Conservation (phyloP, 2,113 vertebrate species). For the Cyphomyrus discorhynchus region DNA sequence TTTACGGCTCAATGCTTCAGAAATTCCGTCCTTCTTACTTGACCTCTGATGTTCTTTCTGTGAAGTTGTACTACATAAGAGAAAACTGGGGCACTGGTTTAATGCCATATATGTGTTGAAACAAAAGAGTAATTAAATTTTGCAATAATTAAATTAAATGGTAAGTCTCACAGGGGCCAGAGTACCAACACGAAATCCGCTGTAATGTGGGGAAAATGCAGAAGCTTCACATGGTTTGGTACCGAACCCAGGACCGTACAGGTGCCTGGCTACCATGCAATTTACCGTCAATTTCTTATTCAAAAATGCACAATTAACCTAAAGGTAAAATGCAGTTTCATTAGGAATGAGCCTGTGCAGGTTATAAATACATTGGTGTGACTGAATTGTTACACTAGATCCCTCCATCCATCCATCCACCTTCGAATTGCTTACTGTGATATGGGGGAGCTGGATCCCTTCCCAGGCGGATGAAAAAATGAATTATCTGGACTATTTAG, state of each 20-base stretch:
- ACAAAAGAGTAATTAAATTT: not conserved
- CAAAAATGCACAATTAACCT: not conserved
- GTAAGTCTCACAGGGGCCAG: not conserved
- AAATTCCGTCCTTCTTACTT: not conserved
- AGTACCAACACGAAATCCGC: not conserved
- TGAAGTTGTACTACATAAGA: not conserved
- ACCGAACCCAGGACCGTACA: not conserved
- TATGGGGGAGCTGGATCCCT: not conserved
- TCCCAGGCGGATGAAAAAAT: not conserved
- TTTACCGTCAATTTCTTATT: not conserved
- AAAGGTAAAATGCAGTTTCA: not conserved
- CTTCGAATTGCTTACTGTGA: not conserved
- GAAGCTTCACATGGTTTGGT: not conserved
- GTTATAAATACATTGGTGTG: not conserved
- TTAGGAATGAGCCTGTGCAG: not conserved
- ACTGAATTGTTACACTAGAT: not conserved
- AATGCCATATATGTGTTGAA: not conserved
- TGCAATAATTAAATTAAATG: not conserved
- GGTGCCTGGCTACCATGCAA: not conserved
- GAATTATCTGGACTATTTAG: not conserved
- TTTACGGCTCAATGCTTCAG: not conserved
- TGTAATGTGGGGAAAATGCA: not conserved
- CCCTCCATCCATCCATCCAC: not conserved
- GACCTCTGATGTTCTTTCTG: not conserved
- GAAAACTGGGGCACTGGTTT: not conserved